Evolutionary conservation across 2,113 vertebrate genomes (phyloP).

Genomic region (Cichladusa arquata): DNA sequence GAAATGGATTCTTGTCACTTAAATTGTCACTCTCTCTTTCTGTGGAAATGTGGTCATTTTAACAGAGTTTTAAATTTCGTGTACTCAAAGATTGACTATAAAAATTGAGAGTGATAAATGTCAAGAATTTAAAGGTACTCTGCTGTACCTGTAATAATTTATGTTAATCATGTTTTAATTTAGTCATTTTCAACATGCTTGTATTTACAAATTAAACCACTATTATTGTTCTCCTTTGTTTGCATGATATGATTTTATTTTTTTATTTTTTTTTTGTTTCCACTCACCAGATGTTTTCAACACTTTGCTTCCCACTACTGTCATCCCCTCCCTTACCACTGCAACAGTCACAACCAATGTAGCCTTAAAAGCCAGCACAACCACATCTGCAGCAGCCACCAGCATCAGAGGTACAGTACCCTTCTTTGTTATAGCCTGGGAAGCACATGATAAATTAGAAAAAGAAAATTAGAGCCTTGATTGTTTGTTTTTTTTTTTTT

Average conservation of each 20-base stretch:
- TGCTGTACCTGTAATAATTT: slow-evolving; percentile 66
- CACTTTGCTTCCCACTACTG: slow-evolving; percentile 94
- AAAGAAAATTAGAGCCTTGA: not conserved
- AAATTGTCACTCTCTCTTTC: slow-evolving; percentile 72
- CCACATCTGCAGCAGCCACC: slow-evolving; percentile 86
- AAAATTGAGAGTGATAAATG: slow-evolving; percentile 74
- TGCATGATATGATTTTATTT: slow-evolving; percentile 84
- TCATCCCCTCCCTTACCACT: slow-evolving; percentile 90
- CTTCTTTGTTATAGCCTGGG: slow-evolving; percentile 77
- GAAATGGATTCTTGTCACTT: slow-evolving; percentile 78
- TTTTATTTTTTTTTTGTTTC: slow-evolving; percentile 83
- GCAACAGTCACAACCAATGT: slow-evolving; percentile 90
- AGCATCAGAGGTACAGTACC: slow-evolving; percentile 91
- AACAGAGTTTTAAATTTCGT: slow-evolving; percentile 23
- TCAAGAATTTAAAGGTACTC: slow-evolving; percentile 70
- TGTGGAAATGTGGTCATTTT: slow-evolving; percentile 33
- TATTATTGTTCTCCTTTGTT: slow-evolving; percentile 76
- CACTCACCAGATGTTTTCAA: slow-evolving; percentile 93
- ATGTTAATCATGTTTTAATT: slow-evolving; percentile 72
- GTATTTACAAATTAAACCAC: slow-evolving; percentile 78
- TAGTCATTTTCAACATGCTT: slow-evolving; percentile 67
- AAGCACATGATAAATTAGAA: slow-evolving; percentile 20
- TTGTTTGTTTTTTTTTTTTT: too few relatives aligned
- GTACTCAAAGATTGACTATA: slow-evolving; percentile 19
- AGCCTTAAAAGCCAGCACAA: slow-evolving; percentile 88